These are phyloP conservation scores for Rattus rattus DNA, from an alignment of 2,113 vertebrate genomes.

Conservation along the genomic window DNA sequence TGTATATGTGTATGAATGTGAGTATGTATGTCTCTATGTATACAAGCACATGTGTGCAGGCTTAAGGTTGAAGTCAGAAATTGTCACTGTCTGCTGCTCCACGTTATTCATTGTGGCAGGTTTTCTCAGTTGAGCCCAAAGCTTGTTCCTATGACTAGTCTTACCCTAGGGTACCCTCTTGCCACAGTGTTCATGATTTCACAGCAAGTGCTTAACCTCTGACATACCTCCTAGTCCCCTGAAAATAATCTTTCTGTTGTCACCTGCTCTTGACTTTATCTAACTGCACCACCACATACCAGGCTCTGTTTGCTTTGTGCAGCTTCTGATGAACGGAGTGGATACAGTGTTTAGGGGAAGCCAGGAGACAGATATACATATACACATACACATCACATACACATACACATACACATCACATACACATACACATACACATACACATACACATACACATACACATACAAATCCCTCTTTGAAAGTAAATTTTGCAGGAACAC, in stretches of 20 bases:
- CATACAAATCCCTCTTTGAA: not conserved
- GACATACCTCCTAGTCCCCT: not conserved
- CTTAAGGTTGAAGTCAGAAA: not conserved
- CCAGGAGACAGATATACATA: not conserved
- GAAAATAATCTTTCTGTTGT: not conserved
- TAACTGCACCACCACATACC: not conserved
- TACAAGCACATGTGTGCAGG: not conserved
- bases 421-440: not conserved
- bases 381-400: not conserved
- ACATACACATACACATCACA: too few species aligned
- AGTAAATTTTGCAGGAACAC: not conserved
- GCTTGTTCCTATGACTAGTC: not conserved
- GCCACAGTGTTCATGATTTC: not conserved
- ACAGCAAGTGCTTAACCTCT: not conserved
- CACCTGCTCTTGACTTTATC: conserved; percentile 16
- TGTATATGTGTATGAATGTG: not conserved
- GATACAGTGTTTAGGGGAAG: not conserved
- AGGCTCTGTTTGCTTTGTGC: not conserved
- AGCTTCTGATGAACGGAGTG: not conserved
- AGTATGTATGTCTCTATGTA: not conserved
- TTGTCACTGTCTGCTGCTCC: not conserved
- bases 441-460: not conserved
- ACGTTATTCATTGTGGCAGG: not conserved
- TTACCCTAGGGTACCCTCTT: not conserved
- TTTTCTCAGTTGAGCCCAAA: not conserved